Percentiles rank a stretch among this genome's conserved stretches.
Conservation (phyloP, 2,797 vertebrate species). For the Eidolon dupreanum region DNA sequence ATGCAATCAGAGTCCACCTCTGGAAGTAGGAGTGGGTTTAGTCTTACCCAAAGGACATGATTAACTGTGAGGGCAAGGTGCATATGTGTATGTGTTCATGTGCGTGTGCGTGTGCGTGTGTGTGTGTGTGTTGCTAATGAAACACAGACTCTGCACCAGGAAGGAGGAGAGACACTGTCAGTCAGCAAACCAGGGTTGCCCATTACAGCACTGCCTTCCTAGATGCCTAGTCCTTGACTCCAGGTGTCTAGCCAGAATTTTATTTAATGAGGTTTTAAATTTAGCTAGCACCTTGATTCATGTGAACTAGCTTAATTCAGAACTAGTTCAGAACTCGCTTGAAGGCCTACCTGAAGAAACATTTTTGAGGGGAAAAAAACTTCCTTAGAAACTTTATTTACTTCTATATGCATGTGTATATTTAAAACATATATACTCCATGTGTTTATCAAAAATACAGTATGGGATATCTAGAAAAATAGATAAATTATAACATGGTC, state of each 20-base stretch:
- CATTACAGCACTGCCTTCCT: not conserved
- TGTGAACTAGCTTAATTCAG: not conserved
- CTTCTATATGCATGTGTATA: not conserved
- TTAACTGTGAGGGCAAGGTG: not conserved
- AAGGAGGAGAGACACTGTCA: not conserved
- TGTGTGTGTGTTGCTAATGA: not conserved
- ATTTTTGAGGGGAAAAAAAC: not conserved
- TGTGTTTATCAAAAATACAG: not conserved
- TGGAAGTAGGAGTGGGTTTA: not conserved
- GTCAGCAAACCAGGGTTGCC: not conserved
- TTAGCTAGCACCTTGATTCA: not conserved
- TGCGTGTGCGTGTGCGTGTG: not conserved
- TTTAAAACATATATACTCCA: not conserved
- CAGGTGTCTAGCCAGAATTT: not conserved
- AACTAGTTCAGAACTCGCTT: not conserved
- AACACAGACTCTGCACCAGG: not conserved
- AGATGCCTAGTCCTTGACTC: not conserved
- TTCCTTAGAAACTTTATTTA: not conserved
- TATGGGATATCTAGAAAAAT: not conserved
- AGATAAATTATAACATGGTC: not conserved
- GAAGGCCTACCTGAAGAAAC: not conserved
- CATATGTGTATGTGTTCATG: not conserved
- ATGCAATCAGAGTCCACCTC: not conserved
- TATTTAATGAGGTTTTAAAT: not conserved
- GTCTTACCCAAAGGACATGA: not conserved